Evolutionary conservation across 1,140 invertebrate genomes (phyloP), one percentile per base, ranked within the genome.

Genomic region (Zeugodacus cucurbitae): DNA sequence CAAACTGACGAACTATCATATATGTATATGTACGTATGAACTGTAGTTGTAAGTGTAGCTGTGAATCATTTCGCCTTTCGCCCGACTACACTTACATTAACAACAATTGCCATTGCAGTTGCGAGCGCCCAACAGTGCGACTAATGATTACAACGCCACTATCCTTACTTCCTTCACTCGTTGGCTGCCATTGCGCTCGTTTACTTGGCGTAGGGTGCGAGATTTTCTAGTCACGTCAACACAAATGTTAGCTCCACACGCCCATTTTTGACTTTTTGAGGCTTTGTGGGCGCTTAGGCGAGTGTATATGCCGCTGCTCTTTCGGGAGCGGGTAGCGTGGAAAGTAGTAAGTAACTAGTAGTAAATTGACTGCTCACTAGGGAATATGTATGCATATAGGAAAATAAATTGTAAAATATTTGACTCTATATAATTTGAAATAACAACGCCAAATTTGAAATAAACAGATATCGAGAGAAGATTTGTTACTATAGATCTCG

Each of bases 61-160:
- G 48, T 17, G 48, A 11, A 20, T 2, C 4, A 54, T 17, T 54
- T 54, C 14, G 48, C 48, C 48, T 54, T 54, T 17, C 48, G 14
- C 62, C 8, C 29, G 29, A 67, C 62, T 67, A 67, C 41, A 34
- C 67, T 74, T 74, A 20, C 67, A 74, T 37, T n/a, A 74, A 74
- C 34, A 74, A 74, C 37, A 22, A 74, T 48, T 82, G 8, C 37
- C 6, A 82, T 5, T 29, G 74, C 41, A 44, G 37, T 82, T 82
- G 41, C 22, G 7, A 26, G 10, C 34, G 41, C 74, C 48, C 74
- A 54, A 48, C 74, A 82, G 41, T 48, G 41, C 6, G 41, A 82
- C 74, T 82, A 82, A 82, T 82, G 74, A 82, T 54, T 82, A 32
- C 74, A 82, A 44, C n/a, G 74, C 22, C n/a, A 82, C 74, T 41